Evolutionary conservation across 1,140 invertebrate species (phyloP).

Genomic region (Drosophila tsacasi): DNA sequence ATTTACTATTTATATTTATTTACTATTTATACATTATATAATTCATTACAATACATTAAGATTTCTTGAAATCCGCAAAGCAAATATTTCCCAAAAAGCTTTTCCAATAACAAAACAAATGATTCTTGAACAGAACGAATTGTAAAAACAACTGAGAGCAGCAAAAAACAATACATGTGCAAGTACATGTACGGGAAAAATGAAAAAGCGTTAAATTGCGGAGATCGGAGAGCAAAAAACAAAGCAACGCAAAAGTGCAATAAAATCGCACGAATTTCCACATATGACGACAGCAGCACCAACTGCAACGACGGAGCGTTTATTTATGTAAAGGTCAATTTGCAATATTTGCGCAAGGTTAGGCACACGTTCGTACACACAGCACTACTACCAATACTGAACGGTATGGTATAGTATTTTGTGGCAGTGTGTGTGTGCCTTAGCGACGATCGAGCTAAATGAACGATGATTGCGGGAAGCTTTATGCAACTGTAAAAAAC

Average conservation of each 20-base stretch:
- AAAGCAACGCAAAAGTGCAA: slow-evolving; percentile 34
- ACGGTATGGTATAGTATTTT: neutral
- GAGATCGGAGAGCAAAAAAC: slow-evolving; percentile 35
- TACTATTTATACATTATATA: too few species aligned
- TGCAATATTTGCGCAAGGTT: slow-evolving; percentile 79
- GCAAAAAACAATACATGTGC: slow-evolving; percentile 22
- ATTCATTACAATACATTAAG: neutral
- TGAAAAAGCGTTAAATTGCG: slow-evolving; percentile 54
- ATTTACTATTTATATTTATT: too few species aligned
- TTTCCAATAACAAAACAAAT: neutral
- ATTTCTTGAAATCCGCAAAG: neutral
- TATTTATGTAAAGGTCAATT: slow-evolving; percentile 82
- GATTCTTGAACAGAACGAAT: neutral
- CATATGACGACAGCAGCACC: slow-evolving; percentile 47
- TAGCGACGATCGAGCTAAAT: slow-evolving; percentile 40
- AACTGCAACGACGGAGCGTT: slow-evolving; percentile 38
- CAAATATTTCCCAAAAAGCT: neutral
- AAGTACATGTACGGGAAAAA: slow-evolving; percentile 31
- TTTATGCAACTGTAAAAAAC: slow-evolving; percentile 51
- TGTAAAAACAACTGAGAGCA: slow-evolving; percentile 23
- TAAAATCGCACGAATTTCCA: slow-evolving; percentile 61
- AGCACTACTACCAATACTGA: neutral
- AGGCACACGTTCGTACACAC: slow-evolving; percentile 39
- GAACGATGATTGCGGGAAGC: slow-evolving; percentile 37
- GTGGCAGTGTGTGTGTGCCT: neutral